Percentiles rank a stretch among this genome's conserved stretches.
Conservation (phyloP, 2,113 vertebrate species). For the Gopherus flavomarginatus region DNA sequence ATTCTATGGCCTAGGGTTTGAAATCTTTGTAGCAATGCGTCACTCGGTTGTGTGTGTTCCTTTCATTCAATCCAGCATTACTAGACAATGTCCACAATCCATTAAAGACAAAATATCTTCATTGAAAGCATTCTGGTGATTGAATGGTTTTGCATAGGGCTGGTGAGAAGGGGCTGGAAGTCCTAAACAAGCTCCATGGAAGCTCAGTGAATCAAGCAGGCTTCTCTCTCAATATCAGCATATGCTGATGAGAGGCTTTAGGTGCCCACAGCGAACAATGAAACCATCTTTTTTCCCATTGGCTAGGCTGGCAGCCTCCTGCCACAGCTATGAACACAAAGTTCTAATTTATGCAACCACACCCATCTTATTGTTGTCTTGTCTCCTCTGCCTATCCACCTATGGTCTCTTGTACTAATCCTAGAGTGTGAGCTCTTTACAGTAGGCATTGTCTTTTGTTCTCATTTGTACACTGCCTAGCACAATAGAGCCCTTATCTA, state of each 20-base stretch:
- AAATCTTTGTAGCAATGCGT: background rate
- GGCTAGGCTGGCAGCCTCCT: background rate
- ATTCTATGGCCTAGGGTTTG: background rate
- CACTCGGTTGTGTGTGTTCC: background rate
- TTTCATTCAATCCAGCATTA: conserved; percentile 40
- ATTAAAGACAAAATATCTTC: conserved; percentile 11
- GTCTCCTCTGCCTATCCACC: background rate
- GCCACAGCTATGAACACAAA: background rate
- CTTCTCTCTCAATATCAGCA: background rate
- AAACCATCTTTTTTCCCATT: background rate
- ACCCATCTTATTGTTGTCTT: background rate
- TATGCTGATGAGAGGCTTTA: background rate
- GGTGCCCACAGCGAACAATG: background rate
- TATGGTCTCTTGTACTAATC: background rate
- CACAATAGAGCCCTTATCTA: background rate
- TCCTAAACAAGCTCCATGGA: conserved; percentile 27
- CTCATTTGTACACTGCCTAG: background rate
- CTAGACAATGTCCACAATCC: background rate
- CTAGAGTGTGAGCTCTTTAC: background rate
- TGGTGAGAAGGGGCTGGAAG: conserved; percentile 7
- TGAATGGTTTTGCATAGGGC: conserved; percentile 20
- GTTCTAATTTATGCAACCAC: background rate
- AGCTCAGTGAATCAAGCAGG: background rate
- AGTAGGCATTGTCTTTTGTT: background rate
- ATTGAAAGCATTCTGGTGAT: conserved; percentile 39